Evolutionary conservation across 2,888 invertebrate genomes (phyloP).

Genomic region (Lepidochrysops patricia): DNA sequence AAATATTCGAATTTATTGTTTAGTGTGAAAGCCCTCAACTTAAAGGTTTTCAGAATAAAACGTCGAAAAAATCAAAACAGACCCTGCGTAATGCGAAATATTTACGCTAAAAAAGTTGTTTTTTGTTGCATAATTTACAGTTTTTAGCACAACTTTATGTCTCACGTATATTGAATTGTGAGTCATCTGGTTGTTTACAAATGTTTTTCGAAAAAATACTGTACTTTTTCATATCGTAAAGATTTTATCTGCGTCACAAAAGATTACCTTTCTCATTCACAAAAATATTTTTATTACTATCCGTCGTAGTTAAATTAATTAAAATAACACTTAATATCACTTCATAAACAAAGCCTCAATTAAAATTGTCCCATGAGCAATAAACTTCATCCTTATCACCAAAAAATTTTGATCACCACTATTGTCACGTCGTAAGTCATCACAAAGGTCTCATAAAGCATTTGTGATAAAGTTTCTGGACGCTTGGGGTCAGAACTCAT

Average conservation of each 20-base stretch:
- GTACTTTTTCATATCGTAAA: too few relatives aligned
- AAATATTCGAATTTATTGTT: not conserved
- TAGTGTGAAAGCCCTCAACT: not conserved
- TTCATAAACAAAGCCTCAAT: not conserved
- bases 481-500: not conserved
- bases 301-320: not conserved
- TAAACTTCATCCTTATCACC: not conserved
- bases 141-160: not conserved
- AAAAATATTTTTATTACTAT: not conserved
- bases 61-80: not conserved
- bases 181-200: not conserved
- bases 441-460: not conserved
- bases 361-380: not conserved
- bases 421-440: conserved; percentile 5
- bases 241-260: too few relatives aligned
- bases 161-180: not conserved
- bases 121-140: not conserved
- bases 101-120: not conserved
- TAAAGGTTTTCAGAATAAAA: not conserved
- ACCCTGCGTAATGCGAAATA: not conserved
- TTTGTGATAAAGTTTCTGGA: conserved; percentile 6
- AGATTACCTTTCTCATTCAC: too few relatives aligned
- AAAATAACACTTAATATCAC: not conserved
- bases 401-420: not conserved
- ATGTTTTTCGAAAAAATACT: too few relatives aligned